These are phyloP conservation scores for Procambarus clarkii DNA, from an alignment of 1,140 invertebrate genomes.

Conservation along the genomic window DNA sequence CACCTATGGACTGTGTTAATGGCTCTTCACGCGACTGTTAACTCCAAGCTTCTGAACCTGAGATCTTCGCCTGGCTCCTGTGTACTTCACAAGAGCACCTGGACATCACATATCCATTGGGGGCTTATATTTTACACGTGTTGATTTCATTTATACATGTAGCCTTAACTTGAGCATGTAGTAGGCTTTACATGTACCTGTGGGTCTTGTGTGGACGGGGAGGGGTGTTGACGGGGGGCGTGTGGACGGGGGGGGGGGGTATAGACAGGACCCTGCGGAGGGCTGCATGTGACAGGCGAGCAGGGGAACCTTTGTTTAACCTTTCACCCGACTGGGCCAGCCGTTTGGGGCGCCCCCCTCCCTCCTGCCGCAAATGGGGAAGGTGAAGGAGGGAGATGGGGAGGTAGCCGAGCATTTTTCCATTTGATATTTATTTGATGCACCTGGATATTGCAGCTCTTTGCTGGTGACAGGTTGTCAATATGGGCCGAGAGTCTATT, in stretches of 20 bases:
- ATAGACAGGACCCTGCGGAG: background rate
- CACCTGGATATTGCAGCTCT: conserved; percentile 14
- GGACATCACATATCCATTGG: too few relatives aligned
- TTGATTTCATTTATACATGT: too few relatives aligned
- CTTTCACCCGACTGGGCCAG: conserved; percentile 18
- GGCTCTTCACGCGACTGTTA: too few relatives aligned
- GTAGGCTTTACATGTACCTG: background rate
- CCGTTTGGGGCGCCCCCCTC: background rate
- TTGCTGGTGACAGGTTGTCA: conserved; percentile 26
- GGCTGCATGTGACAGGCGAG: conserved; percentile 12
- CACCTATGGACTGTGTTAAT: too few relatives aligned
- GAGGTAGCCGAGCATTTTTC: conserved; percentile 10
- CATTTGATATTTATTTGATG: conserved; percentile 28
- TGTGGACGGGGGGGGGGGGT: background rate
- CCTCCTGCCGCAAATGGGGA: too few relatives aligned
- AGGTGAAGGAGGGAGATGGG: too few relatives aligned
- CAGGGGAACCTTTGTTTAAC: conserved; percentile 32
- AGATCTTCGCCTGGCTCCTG: too few relatives aligned
- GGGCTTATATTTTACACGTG: too few relatives aligned
- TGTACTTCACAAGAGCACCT: too few relatives aligned
- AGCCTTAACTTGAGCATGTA: background rate
- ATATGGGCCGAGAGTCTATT: background rate
- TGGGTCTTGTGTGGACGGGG: background rate
- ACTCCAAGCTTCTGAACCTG: too few relatives aligned
- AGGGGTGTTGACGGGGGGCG: background rate